A percentile compares a stretch with the other conserved stretches of the same genome.
Evolutionary conservation across 2,113 vertebrate species (phyloP).

Genomic region (Microcebus tavaratra): DNA sequence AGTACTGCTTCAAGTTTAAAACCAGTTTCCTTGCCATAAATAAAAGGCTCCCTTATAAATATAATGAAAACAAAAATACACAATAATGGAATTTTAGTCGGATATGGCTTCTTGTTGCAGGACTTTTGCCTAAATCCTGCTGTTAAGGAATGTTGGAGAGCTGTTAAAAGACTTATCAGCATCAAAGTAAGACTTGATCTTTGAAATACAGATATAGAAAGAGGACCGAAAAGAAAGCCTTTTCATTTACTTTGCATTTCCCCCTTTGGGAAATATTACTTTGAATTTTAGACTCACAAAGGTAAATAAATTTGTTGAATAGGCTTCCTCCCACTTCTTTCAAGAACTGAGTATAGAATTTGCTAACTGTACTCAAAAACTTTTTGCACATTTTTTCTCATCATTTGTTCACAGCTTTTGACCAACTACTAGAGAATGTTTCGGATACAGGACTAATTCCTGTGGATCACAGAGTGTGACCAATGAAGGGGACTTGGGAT

Average conservation of each 20-base stretch:
- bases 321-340: neutral
- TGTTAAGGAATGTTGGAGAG: neutral
- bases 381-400: neutral
- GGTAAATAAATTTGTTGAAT: neutral
- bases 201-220: neutral
- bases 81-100: neutral
- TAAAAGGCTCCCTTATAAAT: neutral
- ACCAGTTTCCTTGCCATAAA: neutral
- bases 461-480: neutral
- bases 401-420: neutral
- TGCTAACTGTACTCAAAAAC: neutral
- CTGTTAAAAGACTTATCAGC: neutral
- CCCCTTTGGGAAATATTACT: neutral
- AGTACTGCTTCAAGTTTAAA: slow-evolving; percentile 1
- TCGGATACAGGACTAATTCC: neutral
- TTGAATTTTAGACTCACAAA: neutral
- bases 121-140: neutral
- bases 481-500: neutral
- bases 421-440: neutral
- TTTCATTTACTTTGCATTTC: neutral
- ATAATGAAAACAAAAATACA: neutral
- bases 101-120: neutral
- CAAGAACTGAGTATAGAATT: neutral
- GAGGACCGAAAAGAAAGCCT: neutral
- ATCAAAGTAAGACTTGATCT: neutral